Percentiles rank a stretch among this genome's conserved stretches.
phyloP scores from a whole-genome alignment of 2,888 invertebrate species.

The Chrysopilus asiliformis region DNA sequence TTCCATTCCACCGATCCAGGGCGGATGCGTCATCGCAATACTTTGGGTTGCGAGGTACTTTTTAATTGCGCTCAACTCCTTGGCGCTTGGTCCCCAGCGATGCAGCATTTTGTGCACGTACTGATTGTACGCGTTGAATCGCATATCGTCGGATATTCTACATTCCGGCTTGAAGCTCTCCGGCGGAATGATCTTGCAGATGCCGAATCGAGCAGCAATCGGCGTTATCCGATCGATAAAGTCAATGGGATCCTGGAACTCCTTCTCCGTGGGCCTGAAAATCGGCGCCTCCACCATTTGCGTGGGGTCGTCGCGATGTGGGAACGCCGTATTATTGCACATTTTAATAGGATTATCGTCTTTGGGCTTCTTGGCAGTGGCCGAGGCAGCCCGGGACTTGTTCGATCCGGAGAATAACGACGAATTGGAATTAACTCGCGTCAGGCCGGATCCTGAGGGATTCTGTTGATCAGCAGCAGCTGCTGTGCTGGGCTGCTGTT shows the following conservation, averaged over 20 bases:
- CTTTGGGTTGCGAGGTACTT: constrained; percentile 66
- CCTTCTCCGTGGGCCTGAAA: constrained; percentile 67
- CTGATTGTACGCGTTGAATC: constrained; percentile 80
- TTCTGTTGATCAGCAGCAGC: constrained; percentile 11
- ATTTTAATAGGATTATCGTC: constrained; percentile 34
- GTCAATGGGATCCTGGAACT: constrained; percentile 74
- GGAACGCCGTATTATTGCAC: constrained; percentile 37
- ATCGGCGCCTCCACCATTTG: constrained; percentile 60
- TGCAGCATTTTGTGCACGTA: constrained; percentile 76
- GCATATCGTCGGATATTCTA: constrained; percentile 67
- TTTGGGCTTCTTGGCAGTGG: constrained; percentile 32
- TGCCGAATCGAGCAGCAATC: constrained; percentile 64
- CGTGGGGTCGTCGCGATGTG: constrained; percentile 37
- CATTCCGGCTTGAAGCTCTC: constrained; percentile 66
- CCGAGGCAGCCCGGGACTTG: constrained; percentile 25
- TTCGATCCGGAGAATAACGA: constrained; percentile 32
- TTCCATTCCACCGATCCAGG: constrained; percentile 83
- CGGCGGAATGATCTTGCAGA: constrained; percentile 81
- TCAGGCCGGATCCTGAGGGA: constrained; percentile 18
- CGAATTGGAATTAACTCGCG: constrained; percentile 34
- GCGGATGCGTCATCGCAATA: constrained; percentile 58
- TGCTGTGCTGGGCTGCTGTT: too few relatives aligned
- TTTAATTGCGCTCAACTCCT: constrained; percentile 72
- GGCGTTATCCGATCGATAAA: constrained; percentile 70
- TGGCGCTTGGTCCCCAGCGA: constrained; percentile 79